phyloP scores from a whole-genome alignment of 2,888 invertebrate species.

The Drosophila ustulata region DNA sequence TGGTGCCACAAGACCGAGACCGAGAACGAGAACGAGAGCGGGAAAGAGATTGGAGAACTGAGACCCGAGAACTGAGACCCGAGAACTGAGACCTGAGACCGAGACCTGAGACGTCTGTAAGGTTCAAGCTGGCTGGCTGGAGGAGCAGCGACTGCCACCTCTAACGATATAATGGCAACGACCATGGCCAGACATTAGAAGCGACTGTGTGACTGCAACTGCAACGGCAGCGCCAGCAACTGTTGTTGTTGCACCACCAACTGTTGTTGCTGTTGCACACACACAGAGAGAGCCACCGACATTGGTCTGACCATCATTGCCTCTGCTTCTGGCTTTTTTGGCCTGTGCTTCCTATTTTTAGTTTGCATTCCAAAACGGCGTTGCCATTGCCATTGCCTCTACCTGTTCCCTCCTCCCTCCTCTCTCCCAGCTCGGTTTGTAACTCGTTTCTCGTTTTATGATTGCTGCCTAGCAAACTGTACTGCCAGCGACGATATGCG shows the following conservation, averaged over 20 bases:
- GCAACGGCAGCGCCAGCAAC: slow-evolving; percentile 18
- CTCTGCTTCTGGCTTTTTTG: slow-evolving; percentile 42
- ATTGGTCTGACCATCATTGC: slow-evolving; percentile 10
- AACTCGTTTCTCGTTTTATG: slow-evolving; percentile 80
- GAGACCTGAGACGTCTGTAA: slow-evolving; percentile 26
- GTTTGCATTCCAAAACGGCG: slow-evolving; percentile 79
- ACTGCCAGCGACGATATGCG: slow-evolving; percentile 25
- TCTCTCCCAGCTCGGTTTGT: slow-evolving; percentile 56
- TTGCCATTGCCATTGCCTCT: slow-evolving; percentile 44
- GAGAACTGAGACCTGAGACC: slow-evolving; percentile 5
- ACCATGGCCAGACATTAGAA: slow-evolving; percentile 76
- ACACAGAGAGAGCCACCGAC: slow-evolving; percentile 36
- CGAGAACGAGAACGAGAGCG: slow-evolving; percentile 19
- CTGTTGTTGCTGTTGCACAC: slow-evolving; percentile 10
- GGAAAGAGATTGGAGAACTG: slow-evolving; percentile 6
- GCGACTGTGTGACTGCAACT: slow-evolving; percentile 48
- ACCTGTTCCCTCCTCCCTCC: slow-evolving; percentile 28
- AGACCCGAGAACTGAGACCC: slow-evolving; percentile 1
- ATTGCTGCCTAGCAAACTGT: slow-evolving; percentile 67
- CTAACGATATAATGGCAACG: slow-evolving; percentile 81
- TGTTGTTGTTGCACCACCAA: slow-evolving; percentile 14
- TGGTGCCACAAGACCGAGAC: slow-evolving; percentile 53
- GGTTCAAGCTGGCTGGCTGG: slow-evolving; percentile 28
- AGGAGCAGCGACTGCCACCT: slow-evolving; percentile 38
- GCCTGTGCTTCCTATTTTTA: slow-evolving; percentile 77